phyloP scores from a whole-genome alignment of 2,113 vertebrate species.

The Carlito syrichta region DNA sequence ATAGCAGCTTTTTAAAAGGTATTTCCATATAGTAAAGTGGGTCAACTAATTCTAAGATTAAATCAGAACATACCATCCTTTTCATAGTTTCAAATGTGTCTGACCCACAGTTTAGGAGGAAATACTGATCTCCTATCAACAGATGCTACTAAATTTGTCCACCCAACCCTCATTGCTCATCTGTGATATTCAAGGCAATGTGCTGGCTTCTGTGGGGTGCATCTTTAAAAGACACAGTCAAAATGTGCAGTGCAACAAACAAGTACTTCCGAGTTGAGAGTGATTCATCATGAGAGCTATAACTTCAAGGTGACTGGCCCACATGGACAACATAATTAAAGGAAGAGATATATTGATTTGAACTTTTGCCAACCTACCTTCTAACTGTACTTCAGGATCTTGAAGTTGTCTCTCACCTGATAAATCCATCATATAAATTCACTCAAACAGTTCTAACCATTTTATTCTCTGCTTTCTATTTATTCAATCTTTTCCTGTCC shows the following conservation, averaged over 20 bases:
- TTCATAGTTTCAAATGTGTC: background rate
- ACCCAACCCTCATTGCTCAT: background rate
- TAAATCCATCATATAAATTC: background rate
- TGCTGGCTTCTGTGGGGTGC: accelerated
- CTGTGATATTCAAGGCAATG: background rate
- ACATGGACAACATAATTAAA: background rate
- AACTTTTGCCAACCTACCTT: background rate
- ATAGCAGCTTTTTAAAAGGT: background rate
- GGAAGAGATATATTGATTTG: background rate
- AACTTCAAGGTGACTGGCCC: background rate
- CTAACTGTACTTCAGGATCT: background rate
- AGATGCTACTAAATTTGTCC: background rate
- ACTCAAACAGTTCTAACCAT: background rate
- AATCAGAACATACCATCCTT: background rate
- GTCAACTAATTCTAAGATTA: background rate
- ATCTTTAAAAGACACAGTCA: background rate
- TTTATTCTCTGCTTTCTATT: background rate
- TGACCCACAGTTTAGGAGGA: background rate
- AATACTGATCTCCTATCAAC: background rate
- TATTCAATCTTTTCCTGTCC: background rate
- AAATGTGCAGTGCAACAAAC: background rate
- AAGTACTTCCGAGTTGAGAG: background rate
- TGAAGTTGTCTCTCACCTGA: background rate
- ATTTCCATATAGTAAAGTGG: background rate
- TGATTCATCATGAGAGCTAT: background rate